phyloP scores from a whole-genome alignment of 2,888 invertebrate species.

The Noctua janthina region DNA sequence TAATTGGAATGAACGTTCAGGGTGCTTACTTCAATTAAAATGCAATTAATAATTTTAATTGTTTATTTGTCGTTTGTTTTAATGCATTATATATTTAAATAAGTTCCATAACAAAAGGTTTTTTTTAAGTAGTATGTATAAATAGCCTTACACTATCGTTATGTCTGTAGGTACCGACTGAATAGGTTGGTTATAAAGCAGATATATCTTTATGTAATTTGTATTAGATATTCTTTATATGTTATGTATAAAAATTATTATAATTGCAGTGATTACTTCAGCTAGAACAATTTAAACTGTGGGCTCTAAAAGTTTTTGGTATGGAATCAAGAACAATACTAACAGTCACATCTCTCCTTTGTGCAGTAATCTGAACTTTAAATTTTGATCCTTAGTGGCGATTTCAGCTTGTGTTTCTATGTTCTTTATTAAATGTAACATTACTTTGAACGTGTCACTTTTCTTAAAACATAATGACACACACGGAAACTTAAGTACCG shows the following conservation, averaged over 20 bases:
- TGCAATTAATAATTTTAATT: conserved; percentile 77
- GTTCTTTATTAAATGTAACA: neutral
- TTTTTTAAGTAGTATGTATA: conserved; percentile 86
- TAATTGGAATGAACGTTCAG: conserved; percentile 58
- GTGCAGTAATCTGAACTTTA: conserved; percentile 56
- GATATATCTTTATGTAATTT: conserved; percentile 74
- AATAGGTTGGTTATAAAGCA: conserved; percentile 81
- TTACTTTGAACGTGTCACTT: neutral
- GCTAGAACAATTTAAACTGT: conserved; percentile 74
- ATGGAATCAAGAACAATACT: conserved; percentile 34
- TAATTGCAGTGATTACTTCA: conserved; percentile 76
- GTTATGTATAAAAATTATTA: conserved; percentile 73
- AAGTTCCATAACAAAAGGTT: conserved; percentile 89
- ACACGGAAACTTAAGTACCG: conserved; percentile 3
- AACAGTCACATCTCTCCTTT: conserved; percentile 63
- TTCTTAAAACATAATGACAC: conserved; percentile 2
- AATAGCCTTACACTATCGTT: conserved; percentile 88
- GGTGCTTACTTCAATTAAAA: conserved; percentile 69
- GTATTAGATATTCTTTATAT: conserved; percentile 68
- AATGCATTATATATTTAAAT: conserved; percentile 89
- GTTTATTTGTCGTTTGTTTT: conserved; percentile 89
- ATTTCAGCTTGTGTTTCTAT: conserved; percentile 33
- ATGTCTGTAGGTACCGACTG: conserved; percentile 85
- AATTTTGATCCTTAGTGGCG: neutral
- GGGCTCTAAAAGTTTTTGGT: conserved; percentile 70